Percentiles rank a stretch among this genome's conserved stretches.
Evolutionary conservation across 2,888 invertebrate species (phyloP).

Genomic region (Leptopterna dolabrata): DNA sequence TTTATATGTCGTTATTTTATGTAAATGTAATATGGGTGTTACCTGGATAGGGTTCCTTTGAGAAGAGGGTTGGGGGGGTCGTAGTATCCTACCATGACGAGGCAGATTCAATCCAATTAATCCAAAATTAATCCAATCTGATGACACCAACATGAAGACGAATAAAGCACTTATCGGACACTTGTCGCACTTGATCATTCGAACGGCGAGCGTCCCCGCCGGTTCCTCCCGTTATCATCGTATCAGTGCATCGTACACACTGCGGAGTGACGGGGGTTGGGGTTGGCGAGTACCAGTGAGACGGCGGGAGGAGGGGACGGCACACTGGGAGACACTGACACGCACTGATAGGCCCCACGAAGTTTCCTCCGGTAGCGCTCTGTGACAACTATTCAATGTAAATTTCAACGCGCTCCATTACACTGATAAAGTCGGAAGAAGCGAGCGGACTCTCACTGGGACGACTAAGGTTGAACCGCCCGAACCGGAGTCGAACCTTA

Average conservation of each 20-base stretch:
- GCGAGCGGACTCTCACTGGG: constrained; percentile 19
- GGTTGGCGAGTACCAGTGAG: background rate
- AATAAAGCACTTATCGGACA: background rate
- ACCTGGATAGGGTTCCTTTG: constrained; percentile 73
- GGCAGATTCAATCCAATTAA: constrained; percentile 72
- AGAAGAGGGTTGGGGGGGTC: constrained; percentile 72
- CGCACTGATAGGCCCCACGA: constrained; percentile 3
- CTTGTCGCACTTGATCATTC: background rate
- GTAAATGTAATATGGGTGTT: background rate
- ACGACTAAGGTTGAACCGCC: background rate
- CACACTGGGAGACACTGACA: constrained; percentile 6
- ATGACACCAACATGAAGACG: background rate
- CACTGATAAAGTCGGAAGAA: background rate
- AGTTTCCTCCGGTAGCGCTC: background rate
- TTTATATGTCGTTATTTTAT: too few species aligned
- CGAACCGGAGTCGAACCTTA: constrained; percentile 27
- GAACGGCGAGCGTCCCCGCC: constrained; percentile 25
- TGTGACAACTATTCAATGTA: background rate
- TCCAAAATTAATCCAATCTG: background rate
- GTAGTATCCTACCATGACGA: constrained; percentile 74
- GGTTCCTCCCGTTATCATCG: background rate
- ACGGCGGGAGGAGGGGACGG: background rate
- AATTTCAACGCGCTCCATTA: constrained; percentile 10
- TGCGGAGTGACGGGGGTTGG: background rate
- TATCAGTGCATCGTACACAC: constrained; percentile 23